phyloP scores from a whole-genome alignment of 2,113 vertebrate genomes.

The Neolamprologus tretocephalus region DNA sequence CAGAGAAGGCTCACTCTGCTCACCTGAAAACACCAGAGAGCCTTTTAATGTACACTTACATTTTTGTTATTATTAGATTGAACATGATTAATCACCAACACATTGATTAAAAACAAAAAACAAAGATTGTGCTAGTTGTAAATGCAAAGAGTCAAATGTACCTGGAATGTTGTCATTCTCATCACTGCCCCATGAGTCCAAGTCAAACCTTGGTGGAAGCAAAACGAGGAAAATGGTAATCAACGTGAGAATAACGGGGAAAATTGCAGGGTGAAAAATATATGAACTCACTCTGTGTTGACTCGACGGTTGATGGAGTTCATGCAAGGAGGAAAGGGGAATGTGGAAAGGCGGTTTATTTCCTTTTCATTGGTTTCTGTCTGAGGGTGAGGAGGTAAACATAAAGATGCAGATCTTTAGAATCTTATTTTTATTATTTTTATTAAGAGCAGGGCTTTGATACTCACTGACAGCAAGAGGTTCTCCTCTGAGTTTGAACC shows the following conservation, averaged over 20 bases:
- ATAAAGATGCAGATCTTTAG: not conserved
- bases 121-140: not conserved
- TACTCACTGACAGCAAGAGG: constrained; percentile 54
- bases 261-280: not conserved
- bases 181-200: constrained; percentile 71
- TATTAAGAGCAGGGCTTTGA: not conserved
- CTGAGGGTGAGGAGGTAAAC: constrained; percentile 1
- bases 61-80: not conserved
- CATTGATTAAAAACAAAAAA: not conserved
- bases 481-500: constrained; percentile 69
- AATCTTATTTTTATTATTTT: not conserved
- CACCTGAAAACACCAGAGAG: constrained; percentile 37
- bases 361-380: constrained; percentile 79
- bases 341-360: constrained; percentile 90
- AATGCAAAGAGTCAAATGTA: not conserved
- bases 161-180: constrained; percentile 65
- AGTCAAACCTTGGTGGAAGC: constrained; percentile 59
- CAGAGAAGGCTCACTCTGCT: constrained; percentile 42
- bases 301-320: constrained; percentile 85
- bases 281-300: constrained; percentile 63
- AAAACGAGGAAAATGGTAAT: not conserved
- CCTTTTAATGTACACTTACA: not conserved
- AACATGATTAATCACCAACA: not conserved
- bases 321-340: constrained; percentile 85
- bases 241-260: not conserved